phyloP scores from a whole-genome alignment of 2,797 vertebrate genomes.

The Phoxinus dragarum region DNA sequence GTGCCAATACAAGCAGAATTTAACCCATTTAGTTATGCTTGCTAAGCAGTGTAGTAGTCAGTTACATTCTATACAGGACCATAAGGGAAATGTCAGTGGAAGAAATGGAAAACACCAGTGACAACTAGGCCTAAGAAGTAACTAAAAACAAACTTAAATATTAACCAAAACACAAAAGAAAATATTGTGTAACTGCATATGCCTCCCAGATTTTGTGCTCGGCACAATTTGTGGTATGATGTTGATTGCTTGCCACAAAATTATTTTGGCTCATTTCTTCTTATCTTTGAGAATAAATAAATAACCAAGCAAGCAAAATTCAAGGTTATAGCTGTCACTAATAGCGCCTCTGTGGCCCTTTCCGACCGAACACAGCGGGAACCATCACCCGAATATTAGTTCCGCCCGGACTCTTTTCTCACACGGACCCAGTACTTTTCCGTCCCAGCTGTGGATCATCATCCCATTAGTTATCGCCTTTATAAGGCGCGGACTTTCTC shows the following conservation, averaged over 20 bases:
- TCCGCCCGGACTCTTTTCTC: too few relatives aligned
- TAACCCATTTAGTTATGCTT: slow-evolving; percentile 35
- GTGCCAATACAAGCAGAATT: slow-evolving; percentile 26
- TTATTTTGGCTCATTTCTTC: too few relatives aligned
- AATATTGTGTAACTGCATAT: neutral
- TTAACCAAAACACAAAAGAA: neutral
- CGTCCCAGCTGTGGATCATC: too few relatives aligned
- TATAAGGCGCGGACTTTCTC: too few relatives aligned
- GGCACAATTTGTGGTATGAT: neutral
- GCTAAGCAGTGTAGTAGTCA: slow-evolving; percentile 23
- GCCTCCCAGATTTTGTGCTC: neutral
- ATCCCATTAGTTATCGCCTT: too few relatives aligned
- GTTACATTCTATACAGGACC: neutral
- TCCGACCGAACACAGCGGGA: too few relatives aligned
- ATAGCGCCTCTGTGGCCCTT: too few relatives aligned
- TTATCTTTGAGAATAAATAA: neutral
- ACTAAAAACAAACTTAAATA: neutral
- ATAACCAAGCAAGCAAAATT: neutral
- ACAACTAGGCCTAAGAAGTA: neutral
- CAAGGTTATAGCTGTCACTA: too few relatives aligned
- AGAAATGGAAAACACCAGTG: slow-evolving; percentile 3
- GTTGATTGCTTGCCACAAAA: neutral
- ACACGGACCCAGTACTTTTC: too few relatives aligned
- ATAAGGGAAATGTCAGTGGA: slow-evolving; percentile 7
- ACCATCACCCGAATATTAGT: too few relatives aligned